Evolutionary conservation across 2,888 invertebrate species (phyloP).

Genomic region (Ceraclea dissimilis): DNA sequence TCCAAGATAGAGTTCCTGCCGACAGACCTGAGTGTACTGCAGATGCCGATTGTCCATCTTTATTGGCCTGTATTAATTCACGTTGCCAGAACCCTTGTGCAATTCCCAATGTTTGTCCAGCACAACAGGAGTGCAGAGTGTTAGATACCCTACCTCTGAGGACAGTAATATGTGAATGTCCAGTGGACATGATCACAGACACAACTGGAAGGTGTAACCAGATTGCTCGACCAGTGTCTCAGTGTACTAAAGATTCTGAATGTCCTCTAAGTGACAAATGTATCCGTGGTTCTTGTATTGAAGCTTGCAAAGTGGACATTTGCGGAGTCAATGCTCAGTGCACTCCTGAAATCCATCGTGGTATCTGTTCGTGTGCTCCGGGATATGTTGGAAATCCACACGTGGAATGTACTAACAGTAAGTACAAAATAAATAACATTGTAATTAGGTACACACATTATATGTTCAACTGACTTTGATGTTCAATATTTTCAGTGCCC

Average conservation of each 20-base stretch:
- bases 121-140: constrained; percentile 72
- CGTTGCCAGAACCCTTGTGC: constrained; percentile 73
- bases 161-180: constrained; percentile 82
- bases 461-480: background rate
- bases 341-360: constrained; percentile 64
- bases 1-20: constrained; percentile 39
- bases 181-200: constrained; percentile 70
- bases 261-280: constrained; percentile 70
- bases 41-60: constrained; percentile 70
- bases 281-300: constrained; percentile 65
- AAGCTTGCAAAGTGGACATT: constrained; percentile 68
- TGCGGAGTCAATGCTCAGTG: constrained; percentile 83
- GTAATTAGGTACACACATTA: background rate
- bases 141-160: constrained; percentile 71
- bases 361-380: constrained; percentile 69
- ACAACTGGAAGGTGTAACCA: constrained; percentile 63
- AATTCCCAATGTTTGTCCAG: constrained; percentile 62
- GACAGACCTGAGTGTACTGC: constrained; percentile 56
- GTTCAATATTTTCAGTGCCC: constrained; percentile 29
- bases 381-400: constrained; percentile 74
- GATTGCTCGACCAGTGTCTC: constrained; percentile 46
- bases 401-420: constrained; percentile 63
- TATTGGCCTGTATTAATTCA: constrained; percentile 68
- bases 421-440: constrained; percentile 22
- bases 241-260: constrained; percentile 67